These are phyloP conservation scores for Autographa gamma DNA, from an alignment of 2,888 invertebrate species.

Conservation along the genomic window DNA sequence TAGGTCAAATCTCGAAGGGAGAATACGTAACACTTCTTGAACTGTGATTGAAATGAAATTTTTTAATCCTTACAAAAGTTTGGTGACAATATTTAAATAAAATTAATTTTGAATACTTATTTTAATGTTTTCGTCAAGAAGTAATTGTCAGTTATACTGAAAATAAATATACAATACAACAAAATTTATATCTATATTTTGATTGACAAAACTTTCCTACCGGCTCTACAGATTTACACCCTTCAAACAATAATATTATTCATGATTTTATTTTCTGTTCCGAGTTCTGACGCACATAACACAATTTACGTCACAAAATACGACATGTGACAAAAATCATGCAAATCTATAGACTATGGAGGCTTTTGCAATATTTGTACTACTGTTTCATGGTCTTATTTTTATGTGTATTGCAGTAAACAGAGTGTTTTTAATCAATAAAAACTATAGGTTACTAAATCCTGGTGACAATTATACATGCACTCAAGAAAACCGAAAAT, in stretches of 20 bases:
- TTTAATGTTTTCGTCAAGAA: too few species aligned
- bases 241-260: background rate
- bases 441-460: too few species aligned
- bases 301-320: background rate
- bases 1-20: too few species aligned
- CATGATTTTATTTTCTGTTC: slow-evolving; percentile 2
- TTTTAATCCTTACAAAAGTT: too few species aligned
- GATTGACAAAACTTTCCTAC: background rate
- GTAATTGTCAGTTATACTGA: too few species aligned
- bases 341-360: background rate
- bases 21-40: too few species aligned
- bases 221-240: background rate
- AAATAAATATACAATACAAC: too few species aligned
- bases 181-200: background rate
- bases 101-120: too few species aligned
- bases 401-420: background rate
- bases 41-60: too few species aligned
- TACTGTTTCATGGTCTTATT: background rate
- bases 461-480: too few species aligned
- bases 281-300: background rate
- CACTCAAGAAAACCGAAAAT: too few species aligned
- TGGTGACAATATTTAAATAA: too few species aligned
- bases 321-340: slow-evolving; percentile 7
- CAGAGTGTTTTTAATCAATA: background rate
- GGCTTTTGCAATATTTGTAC: background rate